Evolutionary conservation across 2,888 invertebrate genomes (phyloP), one percentile per base, ranked within the genome.

Genomic region (Parochlus steinenii): DNA sequence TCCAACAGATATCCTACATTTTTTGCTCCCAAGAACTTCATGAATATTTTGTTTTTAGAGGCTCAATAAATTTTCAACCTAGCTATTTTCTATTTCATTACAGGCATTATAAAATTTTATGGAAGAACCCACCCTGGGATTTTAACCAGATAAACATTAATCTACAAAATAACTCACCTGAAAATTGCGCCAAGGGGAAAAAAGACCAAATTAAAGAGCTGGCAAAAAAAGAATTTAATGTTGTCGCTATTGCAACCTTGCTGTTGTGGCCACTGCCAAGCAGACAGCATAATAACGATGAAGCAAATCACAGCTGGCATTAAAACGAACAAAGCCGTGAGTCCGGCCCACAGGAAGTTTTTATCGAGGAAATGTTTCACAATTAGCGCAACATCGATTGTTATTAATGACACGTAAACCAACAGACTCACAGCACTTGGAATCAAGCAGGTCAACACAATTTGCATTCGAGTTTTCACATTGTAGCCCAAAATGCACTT

Each of bases 341-440:
- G 47, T 22, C 55, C 52, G 3, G 58, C 67, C 49, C 61, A 64
- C 38, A 58, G 52, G 11, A 65, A 56, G 50, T 75, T 67, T 4
- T 63, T 62, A 45, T 69, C 68, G 12, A 58, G 58, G 42, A 69
- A 69, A 48, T 79, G 74, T 49, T 74, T 69, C 41, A 65, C 62
- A 32, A 73, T 65, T 3, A 80, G 62, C 1, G 71, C 70, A 19
- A 74, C 51, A 49, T 82, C 82, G 26, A 68, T 68, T 12, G 74
- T 68, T 24, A 77, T 70, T 33, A 80, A 63, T 4, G 71, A 57
- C 22, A 78, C 59, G 45, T 76, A 83, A 18, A 79, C 53, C 2
- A 71, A 41, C 27, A 74, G 65, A 8, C 71, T 70, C 22, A 67
- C 46, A n/a, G 67, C 41, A 4, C 64, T 56, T 30, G 75, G 73